Percentiles rank a stretch among this genome's conserved stretches.
Conservation (phyloP, 2,797 vertebrate species). For the Coreius guichenoti region DNA sequence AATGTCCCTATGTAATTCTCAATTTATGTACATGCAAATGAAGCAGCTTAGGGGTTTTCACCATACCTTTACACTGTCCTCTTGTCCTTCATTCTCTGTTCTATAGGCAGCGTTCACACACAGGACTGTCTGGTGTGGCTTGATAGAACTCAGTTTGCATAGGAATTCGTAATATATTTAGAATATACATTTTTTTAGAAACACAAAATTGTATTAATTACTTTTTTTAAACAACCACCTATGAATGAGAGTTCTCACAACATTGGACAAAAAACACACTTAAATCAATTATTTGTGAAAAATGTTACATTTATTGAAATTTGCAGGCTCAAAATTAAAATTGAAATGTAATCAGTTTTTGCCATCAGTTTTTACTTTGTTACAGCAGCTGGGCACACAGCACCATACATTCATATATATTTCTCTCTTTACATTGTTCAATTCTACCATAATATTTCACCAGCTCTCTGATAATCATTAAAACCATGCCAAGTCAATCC, state of each 20-base stretch:
- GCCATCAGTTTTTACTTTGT: background rate
- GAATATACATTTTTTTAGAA: background rate
- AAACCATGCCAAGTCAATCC: conserved; percentile 48
- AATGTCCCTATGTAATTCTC: conserved; percentile 22
- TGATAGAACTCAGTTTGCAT: background rate
- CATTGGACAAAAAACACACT: background rate
- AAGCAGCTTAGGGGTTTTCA: conserved; percentile 3
- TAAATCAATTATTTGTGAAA: background rate
- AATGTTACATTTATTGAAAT: conserved; percentile 31
- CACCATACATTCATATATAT: background rate
- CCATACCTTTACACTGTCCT: conserved; percentile 2
- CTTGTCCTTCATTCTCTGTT: background rate
- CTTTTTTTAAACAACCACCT: background rate
- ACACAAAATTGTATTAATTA: background rate
- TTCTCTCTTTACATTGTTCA: conserved; percentile 22
- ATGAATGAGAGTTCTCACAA: background rate
- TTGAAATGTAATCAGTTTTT: background rate
- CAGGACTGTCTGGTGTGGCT: conserved; percentile 1
- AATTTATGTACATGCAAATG: conserved; percentile 6
- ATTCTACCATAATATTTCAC: background rate
- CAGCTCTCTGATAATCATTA: conserved; percentile 45
- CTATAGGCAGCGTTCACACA: background rate
- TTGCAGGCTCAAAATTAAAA: background rate
- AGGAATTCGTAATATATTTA: no score
- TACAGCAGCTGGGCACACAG: background rate